Evolutionary conservation across 1,140 invertebrate genomes (phyloP), one percentile per base, ranked within the genome.

Genomic region (Cydia pomonella): DNA sequence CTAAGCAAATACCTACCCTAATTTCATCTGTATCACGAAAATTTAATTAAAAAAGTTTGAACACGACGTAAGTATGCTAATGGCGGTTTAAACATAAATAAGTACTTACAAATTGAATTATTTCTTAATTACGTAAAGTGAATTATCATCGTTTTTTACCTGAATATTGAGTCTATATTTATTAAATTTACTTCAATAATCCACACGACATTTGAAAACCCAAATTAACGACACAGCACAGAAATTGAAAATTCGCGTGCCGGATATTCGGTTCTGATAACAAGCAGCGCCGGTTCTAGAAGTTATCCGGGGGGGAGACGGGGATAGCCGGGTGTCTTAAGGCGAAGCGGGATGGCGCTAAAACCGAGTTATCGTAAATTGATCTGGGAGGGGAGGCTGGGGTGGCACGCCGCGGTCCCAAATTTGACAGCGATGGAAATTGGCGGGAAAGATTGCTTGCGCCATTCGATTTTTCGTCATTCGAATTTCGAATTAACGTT

Each of bases 391-490:
- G 81, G 83, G 76, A 78, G 77, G 84, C 79, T 44, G 76, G 80
- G 83, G 85, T 81, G 85, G 85, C 82, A 77, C 77, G 81, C 79
- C 77, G 84, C 81, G 80, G 75, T 80, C 80, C 88, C 86, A 90
- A 92, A 92, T 92, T 92, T 91, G 91, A 92, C 91, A 92, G 91
- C 87, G 82, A 91, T 90, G 87, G 88, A 90, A 92, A 92, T 92
- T 92, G 91, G 88, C 88, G 89, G 87, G 85, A 89, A 91, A 89
- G 85, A 90, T 92, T 90, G 88, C 85, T 87, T 75, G 83, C 82
- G 74, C 72, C 75, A 71, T 82, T 84, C 69, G 66, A 75, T 69
- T 75, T 76, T 79, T 82, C 47, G 29, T 18, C 13, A 73, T 74
- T 74, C 38, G 7, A 73, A 73, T 75, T 78, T 64, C 63, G 63